Conservation (phyloP, 2,888 invertebrate genomes). For the Agrochola macilenta region DNA sequence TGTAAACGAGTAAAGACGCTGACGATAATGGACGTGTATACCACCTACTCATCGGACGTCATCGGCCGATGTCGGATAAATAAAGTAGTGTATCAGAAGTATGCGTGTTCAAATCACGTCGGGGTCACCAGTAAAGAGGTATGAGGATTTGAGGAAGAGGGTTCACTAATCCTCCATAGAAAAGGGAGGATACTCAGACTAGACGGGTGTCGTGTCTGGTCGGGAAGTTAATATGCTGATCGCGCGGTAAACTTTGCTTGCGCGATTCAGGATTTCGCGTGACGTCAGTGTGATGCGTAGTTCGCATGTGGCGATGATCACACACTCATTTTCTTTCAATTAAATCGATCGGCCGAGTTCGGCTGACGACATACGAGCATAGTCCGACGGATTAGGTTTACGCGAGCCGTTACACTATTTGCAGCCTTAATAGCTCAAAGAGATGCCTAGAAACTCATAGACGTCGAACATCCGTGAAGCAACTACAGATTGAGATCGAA, state of each 20-base stretch:
- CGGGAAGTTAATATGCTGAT: too few relatives aligned
- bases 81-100: constrained; percentile 92
- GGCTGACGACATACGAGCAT: background rate
- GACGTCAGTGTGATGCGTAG: too few relatives aligned
- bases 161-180: too few relatives aligned
- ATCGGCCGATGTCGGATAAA: background rate
- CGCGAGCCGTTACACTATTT: background rate
- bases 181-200: too few relatives aligned
- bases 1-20: too few relatives aligned
- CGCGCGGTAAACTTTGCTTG: too few relatives aligned
- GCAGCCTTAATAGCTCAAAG: background rate
- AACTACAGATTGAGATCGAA: background rate
- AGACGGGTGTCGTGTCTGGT: too few relatives aligned
- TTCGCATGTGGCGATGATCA: too few relatives aligned
- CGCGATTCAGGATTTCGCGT: too few relatives aligned
- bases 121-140: constrained; percentile 92
- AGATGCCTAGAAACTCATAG: background rate
- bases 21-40: too few relatives aligned
- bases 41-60: background rate
- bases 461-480: background rate
- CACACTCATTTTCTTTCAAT: background rate
- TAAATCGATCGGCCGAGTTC: background rate
- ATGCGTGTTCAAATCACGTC: constrained; percentile 99
- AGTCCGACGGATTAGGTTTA: background rate
- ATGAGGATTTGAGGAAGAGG: too few relatives aligned